Evolutionary conservation across 2,797 vertebrate genomes (phyloP), one percentile per base, ranked within the genome.

Genomic region (Taeniopygia guttata): DNA sequence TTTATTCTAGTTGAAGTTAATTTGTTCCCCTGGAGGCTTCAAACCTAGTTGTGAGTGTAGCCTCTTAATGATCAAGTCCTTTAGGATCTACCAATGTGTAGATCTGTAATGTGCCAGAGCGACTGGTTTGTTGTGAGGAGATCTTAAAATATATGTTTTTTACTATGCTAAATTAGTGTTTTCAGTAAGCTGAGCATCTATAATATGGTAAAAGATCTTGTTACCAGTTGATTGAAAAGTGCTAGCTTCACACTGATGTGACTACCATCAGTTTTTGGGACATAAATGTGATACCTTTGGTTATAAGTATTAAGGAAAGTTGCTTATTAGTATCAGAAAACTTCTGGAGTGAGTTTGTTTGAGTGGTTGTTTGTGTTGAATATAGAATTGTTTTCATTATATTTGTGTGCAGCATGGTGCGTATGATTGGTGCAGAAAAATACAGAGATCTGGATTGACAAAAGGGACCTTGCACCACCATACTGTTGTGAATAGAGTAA

Each of bases 281-380:
- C 26, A n/a, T 66, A 32, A 72, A 42, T 62, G 38, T 76, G 63
- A 49, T 86, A 67, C 58, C 29, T 66, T 83, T 30, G 29, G 42
- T 26, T 38, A 46, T 27, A 58, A 49, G n/a, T 51, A 40, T 36
- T 46, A 49, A 81, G 46, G 16, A 72, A 55, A 83, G 43, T 67
- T 73, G 40, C 12, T 70, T 92, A 23, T 25, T 88, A 63, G 30
- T 49, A 40, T 49, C 6, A 30, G 51, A 48, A 74, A 29, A 32
- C 45, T 48, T 60, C 3, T 13, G 16, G 30, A 59, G 7, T 59
- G 54, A 5, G 25, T 27, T 66, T 46, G 10, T 12, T 17, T 36
- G 34, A 40, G 2, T 0, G 8, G 0, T 14, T 30, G 43, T 64
- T 67, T 13, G 8, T 75, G 29, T 81, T 73, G n/a, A 67, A n/a